Conservation (phyloP, 2,797 vertebrate species). For the Spinus olivaceus region DNA sequence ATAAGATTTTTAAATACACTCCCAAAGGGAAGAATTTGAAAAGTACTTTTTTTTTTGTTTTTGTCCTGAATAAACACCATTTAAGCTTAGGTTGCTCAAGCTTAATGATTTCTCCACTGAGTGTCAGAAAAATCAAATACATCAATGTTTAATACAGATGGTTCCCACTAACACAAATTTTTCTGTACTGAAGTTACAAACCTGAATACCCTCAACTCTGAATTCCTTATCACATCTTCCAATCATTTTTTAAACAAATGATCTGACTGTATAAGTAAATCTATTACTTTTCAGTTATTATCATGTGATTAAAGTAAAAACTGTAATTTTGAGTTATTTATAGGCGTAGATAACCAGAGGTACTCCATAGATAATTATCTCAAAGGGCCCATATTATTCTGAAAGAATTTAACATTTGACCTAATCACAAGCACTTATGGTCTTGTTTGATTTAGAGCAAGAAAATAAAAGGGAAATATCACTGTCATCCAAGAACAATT, state of each 20-base stretch:
- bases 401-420: slow-evolving; percentile 1
- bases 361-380: background rate
- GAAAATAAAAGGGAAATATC: background rate
- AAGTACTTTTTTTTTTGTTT: background rate
- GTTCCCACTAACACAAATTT: background rate
- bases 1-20: background rate
- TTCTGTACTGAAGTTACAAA: background rate
- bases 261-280: background rate
- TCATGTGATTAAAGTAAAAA: background rate
- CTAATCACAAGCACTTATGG: background rate
- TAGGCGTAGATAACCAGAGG: background rate
- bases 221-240: background rate
- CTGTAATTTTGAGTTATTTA: background rate
- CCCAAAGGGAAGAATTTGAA: background rate
- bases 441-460: background rate
- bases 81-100: background rate
- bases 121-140: background rate
- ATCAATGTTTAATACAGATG: background rate
- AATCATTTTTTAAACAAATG: background rate
- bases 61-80: background rate
- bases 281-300: background rate
- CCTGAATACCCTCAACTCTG: background rate
- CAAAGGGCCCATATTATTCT: background rate
- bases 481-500: background rate
- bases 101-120: background rate